Evolutionary conservation across 64 coral and sea anemone genomes (phyloP), one percentile per base, ranked within the genome.

Genomic region (Hydrozoanthus tunicans): DNA sequence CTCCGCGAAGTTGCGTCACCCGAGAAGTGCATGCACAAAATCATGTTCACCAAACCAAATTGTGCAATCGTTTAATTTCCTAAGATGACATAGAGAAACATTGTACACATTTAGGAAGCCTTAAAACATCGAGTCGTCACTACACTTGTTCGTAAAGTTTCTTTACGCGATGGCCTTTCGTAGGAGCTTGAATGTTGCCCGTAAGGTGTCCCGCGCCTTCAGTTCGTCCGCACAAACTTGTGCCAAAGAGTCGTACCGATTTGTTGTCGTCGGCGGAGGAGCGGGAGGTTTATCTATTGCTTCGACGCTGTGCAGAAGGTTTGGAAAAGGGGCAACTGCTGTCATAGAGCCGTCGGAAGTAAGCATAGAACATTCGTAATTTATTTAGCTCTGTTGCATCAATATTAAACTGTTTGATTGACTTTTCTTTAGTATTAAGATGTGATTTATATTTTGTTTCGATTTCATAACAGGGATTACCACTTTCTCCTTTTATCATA

Each of bases 341-440:
- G 81, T 99, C 71, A 90, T 99, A 4, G 97, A 99, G 62, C 94
- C 97, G 9, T 99, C 97, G 56, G 91, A 95, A 92, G 97, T 99
- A 86, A 76, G 14, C 32, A 43, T 43, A 2, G 0, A 43, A 43
- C 32, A 43, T 43, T 8, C 32, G 43, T 12, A 12, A 12, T 12
- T 76, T 51, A 10, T 51, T 9, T 43, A 43, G 32, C 32, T 43
- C 32, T 43, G 32, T 0, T 43, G 32, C 32, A 43, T 2, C 32
- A 43, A 43, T 1, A 43, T 43, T 43, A 43, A 43, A 43, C 32
- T 43, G 32, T 43, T 43, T 43, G 32, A 43, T 43, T 43, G 32
- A 43, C 32, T 43, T 43, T 43, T 43, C 32, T 43, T 43, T 43
- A 20, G 20, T 43, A 43, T 1, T 43, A 43, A 43, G 32, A 43